A percentile compares a stretch with the other conserved stretches of the same genome.
Conservation (phyloP, 2,113 vertebrate genomes). For the Dasyprocta punctata region DNA sequence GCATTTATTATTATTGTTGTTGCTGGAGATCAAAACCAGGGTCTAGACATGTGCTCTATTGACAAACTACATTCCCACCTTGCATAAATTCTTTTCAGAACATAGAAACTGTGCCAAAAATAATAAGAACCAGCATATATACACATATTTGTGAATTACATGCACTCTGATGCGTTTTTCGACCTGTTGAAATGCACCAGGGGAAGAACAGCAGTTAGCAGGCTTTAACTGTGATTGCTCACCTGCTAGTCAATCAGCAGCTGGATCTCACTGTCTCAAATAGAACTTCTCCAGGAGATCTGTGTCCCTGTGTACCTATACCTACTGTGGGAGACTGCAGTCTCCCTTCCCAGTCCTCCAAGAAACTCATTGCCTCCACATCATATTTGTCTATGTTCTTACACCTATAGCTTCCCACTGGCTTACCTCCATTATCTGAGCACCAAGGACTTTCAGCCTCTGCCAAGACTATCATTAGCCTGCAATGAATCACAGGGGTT, state of each 20-base stretch:
- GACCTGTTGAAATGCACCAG: background rate
- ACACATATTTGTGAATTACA: background rate
- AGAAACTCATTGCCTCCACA: background rate
- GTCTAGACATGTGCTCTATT: background rate
- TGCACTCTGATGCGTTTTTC: background rate
- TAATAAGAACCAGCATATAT: background rate
- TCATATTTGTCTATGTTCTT: too few species aligned
- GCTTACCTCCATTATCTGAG: too few species aligned
- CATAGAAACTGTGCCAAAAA: background rate
- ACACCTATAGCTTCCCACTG: too few species aligned
- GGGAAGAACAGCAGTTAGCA: background rate
- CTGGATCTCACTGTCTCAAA: background rate
- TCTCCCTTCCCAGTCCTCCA: background rate
- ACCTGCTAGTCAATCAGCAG: background rate
- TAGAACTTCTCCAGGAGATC: background rate
- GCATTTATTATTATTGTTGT: background rate
- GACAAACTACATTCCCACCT: background rate
- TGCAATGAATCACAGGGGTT: too few species aligned
- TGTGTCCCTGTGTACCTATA: background rate
- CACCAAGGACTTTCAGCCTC: too few species aligned
- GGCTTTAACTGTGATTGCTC: background rate
- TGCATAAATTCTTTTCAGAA: background rate
- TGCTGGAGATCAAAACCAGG: background rate
- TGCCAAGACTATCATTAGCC: too few species aligned
- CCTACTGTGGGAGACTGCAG: background rate